Base-by-base conservation (phyloP, 1,140 invertebrate genomes). In the Pseudachorutes palmiensis region DNA sequence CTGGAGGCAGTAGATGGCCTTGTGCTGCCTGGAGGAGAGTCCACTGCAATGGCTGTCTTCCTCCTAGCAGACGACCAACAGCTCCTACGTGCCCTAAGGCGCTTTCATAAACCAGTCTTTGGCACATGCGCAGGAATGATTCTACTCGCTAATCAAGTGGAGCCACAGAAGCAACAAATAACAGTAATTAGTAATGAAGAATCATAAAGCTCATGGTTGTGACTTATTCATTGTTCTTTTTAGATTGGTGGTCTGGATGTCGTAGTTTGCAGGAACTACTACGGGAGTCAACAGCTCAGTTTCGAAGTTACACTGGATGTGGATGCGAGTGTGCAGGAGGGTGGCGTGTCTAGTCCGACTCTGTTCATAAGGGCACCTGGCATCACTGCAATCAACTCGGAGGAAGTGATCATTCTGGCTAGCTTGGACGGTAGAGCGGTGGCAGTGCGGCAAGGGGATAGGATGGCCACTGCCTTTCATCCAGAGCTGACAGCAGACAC, bases 181-280 rank as follows among this genome's bases (percentile, higher is more conserved):
- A 29, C n/a, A 29, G 5, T 22, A 29, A 22, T 22, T 5, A 22
- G 55, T 29, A 58, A 58, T n/a, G n/a, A n/a, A n/a, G n/a, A n/a
- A n/a, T n/a, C n/a, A n/a, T n/a, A n/a, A n/a, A n/a, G n/a, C n/a
- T n/a, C 51, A 55, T 9, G 14, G 24, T 14, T 16, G 51, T 12
- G 24, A 24, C 24, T 55, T 19, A 19, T 45, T 45, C 19, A 9
- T 29, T 29, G n/a, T 58, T 58, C 9, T 9, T 12, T 29, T 24
- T 29, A 58, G 55, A 61, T 61, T 29, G 59, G 59, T n/a, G 59
- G 59, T 26, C 9, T 61, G 59, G 59, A 61, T 36, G 30, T 61
- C 14, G 30, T 30, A 61, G 59, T 61, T 9, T 2, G 19, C 9
- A 30, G 59, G 30, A 61, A 61, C 32, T 32, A 61, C 32, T 61